Conservation (phyloP, 2,113 vertebrate genomes). For the Apistogramma diplotaenia region DNA sequence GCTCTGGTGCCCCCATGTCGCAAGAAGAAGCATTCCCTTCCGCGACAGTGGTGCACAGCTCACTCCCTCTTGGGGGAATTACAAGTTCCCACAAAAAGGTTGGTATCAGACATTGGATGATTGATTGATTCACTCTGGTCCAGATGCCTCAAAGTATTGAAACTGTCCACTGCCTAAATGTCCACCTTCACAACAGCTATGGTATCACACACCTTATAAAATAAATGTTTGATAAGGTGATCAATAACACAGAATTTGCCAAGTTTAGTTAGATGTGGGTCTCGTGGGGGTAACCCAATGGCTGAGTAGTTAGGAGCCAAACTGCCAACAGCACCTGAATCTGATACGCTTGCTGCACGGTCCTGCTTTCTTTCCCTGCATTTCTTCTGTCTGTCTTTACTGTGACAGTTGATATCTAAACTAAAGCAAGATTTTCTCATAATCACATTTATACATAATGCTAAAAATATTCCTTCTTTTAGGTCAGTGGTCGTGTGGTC, state of each 20-base stretch:
- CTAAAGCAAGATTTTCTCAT: too few relatives aligned
- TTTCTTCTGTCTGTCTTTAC: too few relatives aligned
- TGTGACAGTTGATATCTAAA: too few relatives aligned
- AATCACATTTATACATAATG: not conserved
- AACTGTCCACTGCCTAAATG: not conserved
- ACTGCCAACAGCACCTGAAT: too few relatives aligned
- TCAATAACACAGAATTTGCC: too few relatives aligned
- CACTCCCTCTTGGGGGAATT: constrained; percentile 67
- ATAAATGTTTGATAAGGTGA: too few relatives aligned
- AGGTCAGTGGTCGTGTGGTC: constrained; percentile 80
- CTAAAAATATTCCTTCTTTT: constrained; percentile 20
- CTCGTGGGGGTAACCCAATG: too few relatives aligned
- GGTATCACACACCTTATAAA: too few relatives aligned
- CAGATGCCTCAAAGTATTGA: not conserved
- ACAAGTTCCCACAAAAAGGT: constrained; percentile 79
- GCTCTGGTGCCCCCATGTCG: constrained; percentile 64
- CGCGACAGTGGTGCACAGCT: constrained; percentile 60
- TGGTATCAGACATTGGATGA: not conserved
- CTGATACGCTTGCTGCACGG: too few relatives aligned
- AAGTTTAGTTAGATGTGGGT: too few relatives aligned
- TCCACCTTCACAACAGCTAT: not conserved
- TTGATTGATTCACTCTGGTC: not conserved
- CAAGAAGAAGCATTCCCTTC: constrained; percentile 69
- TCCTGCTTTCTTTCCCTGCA: too few relatives aligned
- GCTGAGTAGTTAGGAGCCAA: too few relatives aligned